These are phyloP conservation scores for Ctenoplectra terminalis DNA, from an alignment of 1,140 invertebrate species.

Conservation along the genomic window DNA sequence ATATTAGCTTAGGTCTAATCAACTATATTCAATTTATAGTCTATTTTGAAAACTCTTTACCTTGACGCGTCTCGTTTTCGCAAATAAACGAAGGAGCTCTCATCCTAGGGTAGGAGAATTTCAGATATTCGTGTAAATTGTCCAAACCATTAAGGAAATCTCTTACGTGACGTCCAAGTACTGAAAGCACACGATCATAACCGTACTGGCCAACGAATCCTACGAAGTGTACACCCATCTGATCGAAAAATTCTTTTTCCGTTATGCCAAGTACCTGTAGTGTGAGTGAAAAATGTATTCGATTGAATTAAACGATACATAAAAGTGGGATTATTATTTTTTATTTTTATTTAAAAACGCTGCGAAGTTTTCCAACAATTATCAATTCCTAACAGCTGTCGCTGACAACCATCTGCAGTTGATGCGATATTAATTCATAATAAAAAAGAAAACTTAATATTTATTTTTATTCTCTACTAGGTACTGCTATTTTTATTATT, in stretches of 20 bases:
- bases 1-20: too few species aligned
- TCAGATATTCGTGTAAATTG: constrained; percentile 98
- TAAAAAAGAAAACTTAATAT: too few species aligned
- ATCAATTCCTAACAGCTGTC: too few species aligned
- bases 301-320: not conserved
- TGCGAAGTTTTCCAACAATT: too few species aligned
- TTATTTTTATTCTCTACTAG: too few species aligned
- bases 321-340: not conserved
- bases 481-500: too few species aligned
- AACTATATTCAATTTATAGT: too few species aligned
- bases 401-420: too few species aligned
- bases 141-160: constrained; percentile 98
- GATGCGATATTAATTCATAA: too few species aligned
- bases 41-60: constrained; percentile 59
- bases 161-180: constrained; percentile 95
- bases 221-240: constrained; percentile 95
- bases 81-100: constrained; percentile 97
- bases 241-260: constrained; percentile 94
- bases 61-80: constrained; percentile 94
- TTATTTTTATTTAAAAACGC: too few species aligned
- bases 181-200: constrained; percentile 95
- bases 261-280: constrained; percentile 91
- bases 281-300: constrained; percentile 32
- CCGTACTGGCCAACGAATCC: constrained; percentile 97
- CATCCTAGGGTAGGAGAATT: constrained; percentile 97